Evolutionary conservation across 2,797 vertebrate species (phyloP), one percentile per base, ranked within the genome.

Genomic region (Silurus lanzhouensis): DNA sequence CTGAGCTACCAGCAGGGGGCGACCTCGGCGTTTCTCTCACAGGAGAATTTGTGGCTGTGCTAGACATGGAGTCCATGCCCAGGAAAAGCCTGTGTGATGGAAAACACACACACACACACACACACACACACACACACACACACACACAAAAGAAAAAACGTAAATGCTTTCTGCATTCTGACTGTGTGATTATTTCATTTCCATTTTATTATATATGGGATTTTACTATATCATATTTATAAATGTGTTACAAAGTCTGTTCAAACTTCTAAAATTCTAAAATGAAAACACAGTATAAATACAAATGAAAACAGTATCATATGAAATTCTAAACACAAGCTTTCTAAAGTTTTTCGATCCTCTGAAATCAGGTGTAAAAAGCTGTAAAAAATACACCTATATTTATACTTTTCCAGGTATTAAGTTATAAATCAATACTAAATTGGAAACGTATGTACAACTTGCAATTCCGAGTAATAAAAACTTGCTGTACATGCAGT

Each of bases 1-100:
- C 96, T 0, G 97, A 97, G 93, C 97, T 97, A 90, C 97, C 97
- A 60, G 94, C 94, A 87, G 95, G 95, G 0, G 95, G 93, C 84
- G 96, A 96, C 81, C 96, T 91, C 5, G 95, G 94, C 27, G 91
- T 95, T 84, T 97, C 97, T 90, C 96, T 97, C 93, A 95, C 91
- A 7, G 97, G 96, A 2, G 96, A 96, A 89, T 92, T 96, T 13
- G 93, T 91, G 25, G 92, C 9, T 1, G 91, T 67, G 78, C 61
- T 81, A 7, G 60, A 22, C 3, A 63, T 91, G 1, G 91, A 58
- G 81, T 99, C 98, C 0, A 94, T 85, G 55, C 97, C 96, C 67
- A 97, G 94, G 85, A 99, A 97, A 83, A 99, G 92, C 12, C 98
- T 99, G 25, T 82, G 78, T 85, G 83, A 15, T 58, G 52, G 79